Percentiles rank a stretch among this genome's conserved stretches.
Evolutionary conservation across 2,888 invertebrate genomes (phyloP).

Genomic region (Aspidiotus rigidus): DNA sequence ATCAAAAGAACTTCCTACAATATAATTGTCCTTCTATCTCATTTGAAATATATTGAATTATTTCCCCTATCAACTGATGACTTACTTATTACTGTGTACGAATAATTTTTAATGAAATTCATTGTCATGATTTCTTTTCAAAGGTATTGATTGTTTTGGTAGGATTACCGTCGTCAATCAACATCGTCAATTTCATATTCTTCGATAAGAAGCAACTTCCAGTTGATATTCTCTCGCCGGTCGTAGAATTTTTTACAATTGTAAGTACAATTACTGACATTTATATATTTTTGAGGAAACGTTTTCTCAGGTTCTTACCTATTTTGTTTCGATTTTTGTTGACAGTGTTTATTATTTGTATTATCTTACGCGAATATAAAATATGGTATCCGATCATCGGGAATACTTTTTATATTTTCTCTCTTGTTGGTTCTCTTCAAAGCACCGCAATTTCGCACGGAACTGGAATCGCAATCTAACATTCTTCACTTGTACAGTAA

Average conservation of each 20-base stretch:
- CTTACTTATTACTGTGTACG: too few relatives aligned
- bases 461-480: slow-evolving; percentile 40
- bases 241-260: slow-evolving; percentile 67
- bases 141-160: slow-evolving; percentile 51
- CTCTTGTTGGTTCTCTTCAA: slow-evolving; percentile 63
- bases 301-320: too few relatives aligned
- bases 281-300: too few relatives aligned
- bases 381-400: slow-evolving; percentile 83
- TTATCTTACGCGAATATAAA: slow-evolving; percentile 71
- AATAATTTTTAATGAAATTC: too few relatives aligned
- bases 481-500: too few relatives aligned
- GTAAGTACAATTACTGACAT: slow-evolving; percentile 52
- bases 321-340: slow-evolving; percentile 37
- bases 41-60: too few relatives aligned
- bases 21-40: too few relatives aligned
- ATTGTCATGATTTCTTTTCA: slow-evolving; percentile 17
- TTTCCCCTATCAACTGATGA: too few relatives aligned
- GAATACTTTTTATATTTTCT: slow-evolving; percentile 86
- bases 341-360: slow-evolving; percentile 59
- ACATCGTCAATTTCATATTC: slow-evolving; percentile 48
- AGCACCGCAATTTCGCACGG: slow-evolving; percentile 62
- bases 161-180: slow-evolving; percentile 57
- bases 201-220: slow-evolving; percentile 40
- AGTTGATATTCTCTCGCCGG: slow-evolving; percentile 67
- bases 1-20: too few relatives aligned